phyloP scores from a whole-genome alignment of 2,113 vertebrate species.

The Bubo bubo region DNA sequence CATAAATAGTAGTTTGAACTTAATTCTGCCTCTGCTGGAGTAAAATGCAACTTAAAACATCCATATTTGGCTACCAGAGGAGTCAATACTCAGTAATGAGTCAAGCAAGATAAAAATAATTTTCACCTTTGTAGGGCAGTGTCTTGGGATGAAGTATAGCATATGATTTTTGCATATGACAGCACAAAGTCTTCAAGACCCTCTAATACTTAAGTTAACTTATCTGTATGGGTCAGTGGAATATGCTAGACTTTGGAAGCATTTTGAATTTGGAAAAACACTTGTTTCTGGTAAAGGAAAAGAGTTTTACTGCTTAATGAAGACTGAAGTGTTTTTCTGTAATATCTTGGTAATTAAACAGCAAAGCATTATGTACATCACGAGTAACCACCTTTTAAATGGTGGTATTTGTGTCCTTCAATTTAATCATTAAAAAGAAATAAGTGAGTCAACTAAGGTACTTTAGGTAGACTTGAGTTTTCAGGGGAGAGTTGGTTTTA shows the following conservation, averaged over 20 bases:
- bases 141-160: neutral
- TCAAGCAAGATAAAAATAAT: neutral
- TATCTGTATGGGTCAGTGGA: neutral
- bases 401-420: neutral
- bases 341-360: neutral
- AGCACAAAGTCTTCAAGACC: neutral
- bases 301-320: neutral
- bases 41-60: neutral
- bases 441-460: neutral
- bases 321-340: neutral
- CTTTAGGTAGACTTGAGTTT: neutral
- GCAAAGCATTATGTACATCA: neutral
- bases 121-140: neutral
- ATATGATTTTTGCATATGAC: neutral
- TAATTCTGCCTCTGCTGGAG: neutral
- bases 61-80: neutral
- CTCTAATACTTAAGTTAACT: neutral
- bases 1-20: neutral
- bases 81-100: neutral
- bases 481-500: neutral
- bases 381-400: neutral
- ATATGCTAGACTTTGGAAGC: neutral
- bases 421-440: neutral
- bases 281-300: neutral
- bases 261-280: neutral